Evolutionary conservation across 2,888 invertebrate genomes (phyloP).

Genomic region (Fabriciana adippe): DNA sequence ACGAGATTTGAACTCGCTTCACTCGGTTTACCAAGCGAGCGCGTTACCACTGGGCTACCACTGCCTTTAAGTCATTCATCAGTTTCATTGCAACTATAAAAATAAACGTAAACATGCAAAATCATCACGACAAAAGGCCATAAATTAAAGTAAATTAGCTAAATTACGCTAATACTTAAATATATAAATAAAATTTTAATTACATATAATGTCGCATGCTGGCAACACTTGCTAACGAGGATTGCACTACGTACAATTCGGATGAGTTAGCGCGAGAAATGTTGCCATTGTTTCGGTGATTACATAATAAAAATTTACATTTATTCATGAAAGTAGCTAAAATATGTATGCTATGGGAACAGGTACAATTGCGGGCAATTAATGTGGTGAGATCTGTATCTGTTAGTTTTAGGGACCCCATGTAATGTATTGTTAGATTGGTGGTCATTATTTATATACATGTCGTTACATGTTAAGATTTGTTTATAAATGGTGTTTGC

Average conservation of each 20-base stretch:
- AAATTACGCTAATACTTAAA: not conserved
- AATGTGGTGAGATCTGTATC: conserved; percentile 15
- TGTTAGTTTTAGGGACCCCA: conserved; percentile 9
- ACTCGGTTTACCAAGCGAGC: no score
- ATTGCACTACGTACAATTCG: conserved; percentile 10
- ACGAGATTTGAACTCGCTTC: no score
- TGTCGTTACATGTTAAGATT: no score
- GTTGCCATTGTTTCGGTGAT: conserved; percentile 36
- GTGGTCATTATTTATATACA: not conserved
- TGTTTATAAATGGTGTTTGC: no score
- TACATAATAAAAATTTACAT: conserved; percentile 32
- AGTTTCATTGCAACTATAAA: no score
- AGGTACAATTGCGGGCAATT: conserved; percentile 28
- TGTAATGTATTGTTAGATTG: conserved; percentile 13
- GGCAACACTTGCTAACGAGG: conserved; percentile 17
- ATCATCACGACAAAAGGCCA: no score
- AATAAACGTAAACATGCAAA: no score
- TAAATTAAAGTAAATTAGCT: conserved; percentile 4
- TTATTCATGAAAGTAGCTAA: conserved; percentile 34
- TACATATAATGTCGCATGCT: conserved; percentile 22
- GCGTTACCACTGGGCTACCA: no score
- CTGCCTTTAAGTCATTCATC: no score
- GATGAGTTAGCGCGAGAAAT: conserved; percentile 35
- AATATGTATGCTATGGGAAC: conserved; percentile 36
- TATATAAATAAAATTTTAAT: conserved; percentile 25